Conservation (phyloP, 2,888 invertebrate genomes). For the Mythimna loreyi region DNA sequence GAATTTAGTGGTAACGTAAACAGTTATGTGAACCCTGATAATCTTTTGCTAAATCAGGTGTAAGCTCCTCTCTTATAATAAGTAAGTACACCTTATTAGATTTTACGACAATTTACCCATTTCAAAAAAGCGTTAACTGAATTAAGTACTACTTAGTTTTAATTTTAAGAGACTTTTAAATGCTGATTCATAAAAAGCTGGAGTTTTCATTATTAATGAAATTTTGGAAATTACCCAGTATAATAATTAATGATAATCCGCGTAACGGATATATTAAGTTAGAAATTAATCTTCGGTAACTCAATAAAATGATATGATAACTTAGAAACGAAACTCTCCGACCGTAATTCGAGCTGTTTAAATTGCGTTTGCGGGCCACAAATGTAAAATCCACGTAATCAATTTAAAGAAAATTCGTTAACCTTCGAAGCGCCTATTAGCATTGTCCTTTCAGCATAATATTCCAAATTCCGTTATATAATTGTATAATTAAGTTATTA, state of each 20-base stretch:
- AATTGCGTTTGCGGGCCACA: constrained; percentile 48
- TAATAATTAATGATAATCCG: constrained; percentile 8
- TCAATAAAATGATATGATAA: constrained; percentile 20
- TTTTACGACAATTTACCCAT: constrained; percentile 46
- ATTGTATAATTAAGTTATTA: constrained; percentile 55
- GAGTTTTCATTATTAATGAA: constrained; percentile 32
- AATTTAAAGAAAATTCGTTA: constrained; percentile 66
- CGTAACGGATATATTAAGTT: constrained; percentile 19
- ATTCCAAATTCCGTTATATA: constrained; percentile 44
- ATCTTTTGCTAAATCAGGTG: constrained; percentile 31
- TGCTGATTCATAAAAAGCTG: constrained; percentile 44
- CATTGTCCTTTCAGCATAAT: constrained; percentile 26
- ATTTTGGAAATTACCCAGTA: constrained; percentile 4
- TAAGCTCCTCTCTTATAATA: constrained; percentile 32
- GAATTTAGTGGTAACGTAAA: constrained; percentile 1
- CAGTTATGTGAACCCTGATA: neutral
- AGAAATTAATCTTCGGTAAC: constrained; percentile 24
- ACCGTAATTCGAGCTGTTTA: constrained; percentile 36
- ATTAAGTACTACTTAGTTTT: constrained; percentile 36
- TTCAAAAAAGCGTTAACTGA: constrained; percentile 38
- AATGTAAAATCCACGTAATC: constrained; percentile 70
- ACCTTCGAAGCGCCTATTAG: constrained; percentile 17
- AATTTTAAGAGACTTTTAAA: constrained; percentile 34
- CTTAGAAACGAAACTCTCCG: constrained; percentile 5
- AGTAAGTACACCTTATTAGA: constrained; percentile 34